A percentile compares a stretch with the other conserved stretches of the same genome.
Conservation (phyloP, 1,140 invertebrate species). For the Drosophila asahinai region DNA sequence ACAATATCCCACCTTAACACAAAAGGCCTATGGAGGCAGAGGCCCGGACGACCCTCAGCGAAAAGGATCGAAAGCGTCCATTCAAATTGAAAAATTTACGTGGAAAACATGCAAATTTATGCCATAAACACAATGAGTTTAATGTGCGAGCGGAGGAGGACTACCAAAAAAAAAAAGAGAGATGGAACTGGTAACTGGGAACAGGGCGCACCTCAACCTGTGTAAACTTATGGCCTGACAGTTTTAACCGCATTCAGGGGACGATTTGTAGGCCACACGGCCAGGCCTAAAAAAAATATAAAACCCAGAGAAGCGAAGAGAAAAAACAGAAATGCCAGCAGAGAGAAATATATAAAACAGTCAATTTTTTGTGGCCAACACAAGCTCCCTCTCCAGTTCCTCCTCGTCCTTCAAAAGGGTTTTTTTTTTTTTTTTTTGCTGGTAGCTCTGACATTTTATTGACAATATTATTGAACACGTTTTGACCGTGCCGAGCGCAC, state of each 20-base stretch:
- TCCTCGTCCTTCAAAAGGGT: too few relatives aligned
- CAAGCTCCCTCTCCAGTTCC: neutral
- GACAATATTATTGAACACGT: constrained; percentile 83
- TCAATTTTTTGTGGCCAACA: constrained; percentile 52
- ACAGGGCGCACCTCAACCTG: constrained; percentile 45
- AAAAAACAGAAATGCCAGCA: constrained; percentile 15
- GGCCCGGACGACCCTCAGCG: constrained; percentile 8
- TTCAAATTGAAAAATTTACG: constrained; percentile 84
- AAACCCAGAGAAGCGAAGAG: neutral
- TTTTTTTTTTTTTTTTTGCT: constrained; percentile 2
- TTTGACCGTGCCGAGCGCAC: constrained; percentile 57
- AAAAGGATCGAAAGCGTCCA: constrained; percentile 60
- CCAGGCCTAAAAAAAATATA: constrained; percentile 21
- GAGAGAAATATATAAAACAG: constrained; percentile 49
- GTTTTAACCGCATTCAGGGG: constrained; percentile 70
- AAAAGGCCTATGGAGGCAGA: constrained; percentile 31
- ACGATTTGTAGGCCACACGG: constrained; percentile 74
- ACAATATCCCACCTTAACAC: constrained; percentile 53
- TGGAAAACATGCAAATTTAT: constrained; percentile 83
- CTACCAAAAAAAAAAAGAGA: constrained; percentile 11
- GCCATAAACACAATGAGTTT: constrained; percentile 83
- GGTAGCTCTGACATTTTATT: constrained; percentile 70
- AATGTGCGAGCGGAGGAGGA: constrained; percentile 62
- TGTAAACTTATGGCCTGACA: constrained; percentile 68
- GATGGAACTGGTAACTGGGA: constrained; percentile 19